phyloP scores from a whole-genome alignment of 2,888 invertebrate species.

The Oxystoma pomonae region DNA sequence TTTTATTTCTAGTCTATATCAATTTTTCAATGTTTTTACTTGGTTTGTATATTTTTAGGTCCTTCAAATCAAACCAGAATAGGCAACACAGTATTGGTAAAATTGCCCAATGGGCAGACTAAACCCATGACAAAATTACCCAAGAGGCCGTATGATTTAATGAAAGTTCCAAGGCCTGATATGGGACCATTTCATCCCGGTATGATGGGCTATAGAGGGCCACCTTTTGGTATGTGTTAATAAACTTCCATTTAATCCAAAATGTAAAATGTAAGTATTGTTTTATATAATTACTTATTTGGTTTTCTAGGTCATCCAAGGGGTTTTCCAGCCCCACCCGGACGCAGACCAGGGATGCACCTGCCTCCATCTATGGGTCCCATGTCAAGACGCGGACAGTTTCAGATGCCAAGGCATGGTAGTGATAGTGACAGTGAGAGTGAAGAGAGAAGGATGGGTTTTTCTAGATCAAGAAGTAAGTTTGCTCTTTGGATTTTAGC shows the following conservation, averaged over 20 bases:
- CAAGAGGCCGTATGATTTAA: conserved; percentile 43
- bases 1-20: no score
- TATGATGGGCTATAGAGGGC: conserved; percentile 23
- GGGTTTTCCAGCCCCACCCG: conserved; percentile 13
- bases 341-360: conserved; percentile 35
- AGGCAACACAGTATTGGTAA: conserved; percentile 47
- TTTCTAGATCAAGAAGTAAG: background rate
- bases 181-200: conserved; percentile 6
- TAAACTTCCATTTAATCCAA: no score
- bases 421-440: conserved; percentile 43
- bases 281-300: background rate
- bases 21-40: no score
- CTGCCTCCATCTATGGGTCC: conserved; percentile 50
- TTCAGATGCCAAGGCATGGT: conserved; percentile 20
- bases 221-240: conserved; percentile 2
- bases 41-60: no score
- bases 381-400: conserved; percentile 40
- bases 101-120: conserved; percentile 48
- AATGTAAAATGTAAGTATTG: background rate
- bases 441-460: conserved; percentile 29
- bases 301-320: conserved; percentile 9
- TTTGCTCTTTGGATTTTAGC: no score
- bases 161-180: conserved; percentile 22
- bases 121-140: conserved; percentile 46
- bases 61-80: conserved; percentile 42